These are phyloP conservation scores for Coptotermes formosanus DNA, from an alignment of 1,140 invertebrate species.

Conservation along the genomic window DNA sequence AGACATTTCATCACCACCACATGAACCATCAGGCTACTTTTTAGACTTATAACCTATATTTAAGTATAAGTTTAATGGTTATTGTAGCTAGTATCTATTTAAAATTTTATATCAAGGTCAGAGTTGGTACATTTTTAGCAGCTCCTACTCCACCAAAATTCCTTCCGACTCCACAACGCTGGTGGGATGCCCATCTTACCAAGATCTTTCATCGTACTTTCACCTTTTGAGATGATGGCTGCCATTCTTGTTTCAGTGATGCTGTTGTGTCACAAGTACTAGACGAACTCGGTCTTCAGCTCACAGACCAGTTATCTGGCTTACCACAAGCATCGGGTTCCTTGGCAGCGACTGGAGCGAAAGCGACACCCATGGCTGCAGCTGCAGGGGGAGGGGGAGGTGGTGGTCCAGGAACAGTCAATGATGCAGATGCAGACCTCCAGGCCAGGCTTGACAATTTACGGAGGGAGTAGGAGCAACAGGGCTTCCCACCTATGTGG, in stretches of 20 bases:
- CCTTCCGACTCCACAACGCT: too few relatives aligned
- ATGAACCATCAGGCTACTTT: too few relatives aligned
- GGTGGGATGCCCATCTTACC: neutral
- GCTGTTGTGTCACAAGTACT: slow-evolving; percentile 90
- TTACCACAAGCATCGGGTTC: slow-evolving; percentile 73
- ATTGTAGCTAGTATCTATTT: too few relatives aligned
- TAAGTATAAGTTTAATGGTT: too few relatives aligned
- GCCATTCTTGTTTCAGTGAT: slow-evolving; percentile 59
- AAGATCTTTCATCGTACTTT: neutral
- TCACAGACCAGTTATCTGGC: slow-evolving; percentile 84
- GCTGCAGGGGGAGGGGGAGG: slow-evolving; percentile 50
- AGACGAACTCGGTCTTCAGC: slow-evolving; percentile 94
- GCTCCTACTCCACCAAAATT: too few relatives aligned
- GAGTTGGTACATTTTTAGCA: too few relatives aligned
- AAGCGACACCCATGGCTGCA: slow-evolving; percentile 56
- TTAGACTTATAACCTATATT: too few relatives aligned
- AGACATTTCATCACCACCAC: too few relatives aligned
- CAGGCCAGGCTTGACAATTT: slow-evolving; percentile 93
- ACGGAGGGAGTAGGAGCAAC: slow-evolving; percentile 70
- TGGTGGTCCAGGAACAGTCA: slow-evolving; percentile 55
- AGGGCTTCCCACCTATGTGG: neutral
- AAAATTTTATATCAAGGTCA: too few relatives aligned
- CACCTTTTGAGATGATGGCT: neutral
- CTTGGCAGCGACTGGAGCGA: slow-evolving; percentile 53
- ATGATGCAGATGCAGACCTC: slow-evolving; percentile 91